phyloP scores from a whole-genome alignment of 2,888 invertebrate species.

The Tholera decimalis region DNA sequence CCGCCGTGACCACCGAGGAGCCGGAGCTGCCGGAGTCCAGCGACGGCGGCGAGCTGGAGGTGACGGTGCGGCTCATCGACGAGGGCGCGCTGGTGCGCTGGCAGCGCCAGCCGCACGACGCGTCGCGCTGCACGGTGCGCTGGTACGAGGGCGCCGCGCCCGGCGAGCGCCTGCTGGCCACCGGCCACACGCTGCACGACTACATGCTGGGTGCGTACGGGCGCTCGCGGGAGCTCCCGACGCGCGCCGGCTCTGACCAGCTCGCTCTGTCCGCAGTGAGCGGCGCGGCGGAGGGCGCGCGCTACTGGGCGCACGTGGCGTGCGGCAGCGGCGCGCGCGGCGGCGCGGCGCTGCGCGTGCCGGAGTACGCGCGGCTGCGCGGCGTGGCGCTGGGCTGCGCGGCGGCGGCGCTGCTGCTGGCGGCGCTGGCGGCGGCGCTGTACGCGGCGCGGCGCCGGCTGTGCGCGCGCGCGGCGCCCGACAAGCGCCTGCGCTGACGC shows the following conservation, averaged over 20 bases:
- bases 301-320: slow-evolving; percentile 94
- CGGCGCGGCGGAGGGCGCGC: slow-evolving; percentile 93
- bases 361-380: slow-evolving; percentile 93
- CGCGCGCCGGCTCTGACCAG: not conserved
- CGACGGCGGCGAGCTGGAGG: slow-evolving; percentile 92
- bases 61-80: slow-evolving; percentile 93
- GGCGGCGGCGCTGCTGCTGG: slow-evolving; percentile 93
- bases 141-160: slow-evolving; percentile 93
- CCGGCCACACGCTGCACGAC: slow-evolving; percentile 93
- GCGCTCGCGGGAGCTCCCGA: not conserved
- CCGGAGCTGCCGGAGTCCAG: slow-evolving; percentile 74
- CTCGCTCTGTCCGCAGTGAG: slow-evolving; percentile 88
- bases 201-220: slow-evolving; percentile 90
- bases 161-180: slow-evolving; percentile 92
- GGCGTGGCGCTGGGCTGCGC: slow-evolving; percentile 94
- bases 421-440: slow-evolving; percentile 92
- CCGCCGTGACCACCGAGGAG: slow-evolving; percentile 60
- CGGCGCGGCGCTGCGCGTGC: slow-evolving; percentile 92
- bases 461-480: slow-evolving; percentile 59
- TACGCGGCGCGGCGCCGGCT: slow-evolving; percentile 81
- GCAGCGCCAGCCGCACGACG: slow-evolving; percentile 92
- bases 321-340: slow-evolving; percentile 93
- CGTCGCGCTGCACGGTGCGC: slow-evolving; percentile 92
- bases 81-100: slow-evolving; percentile 95
- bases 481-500: slow-evolving; percentile 70